Evolutionary conservation across 2,888 invertebrate genomes (phyloP), one percentile per base, ranked within the genome.

Genomic region (Microctonus hyperodae): DNA sequence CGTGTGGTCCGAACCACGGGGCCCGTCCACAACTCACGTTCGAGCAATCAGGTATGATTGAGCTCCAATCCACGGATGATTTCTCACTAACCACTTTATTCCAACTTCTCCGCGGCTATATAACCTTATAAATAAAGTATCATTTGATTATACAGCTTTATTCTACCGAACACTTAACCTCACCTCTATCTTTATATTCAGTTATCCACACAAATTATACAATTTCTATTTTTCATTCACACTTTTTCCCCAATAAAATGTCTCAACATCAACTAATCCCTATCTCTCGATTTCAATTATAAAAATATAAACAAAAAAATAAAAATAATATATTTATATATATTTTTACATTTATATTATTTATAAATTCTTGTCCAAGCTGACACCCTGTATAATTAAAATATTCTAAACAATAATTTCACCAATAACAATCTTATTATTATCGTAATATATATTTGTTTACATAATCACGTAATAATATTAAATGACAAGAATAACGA

Each of bases 81-180:
- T n/a, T 70, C 71, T 80, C 81, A 78, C 78, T 82, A 83, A 82
- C 82, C 82, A 83, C 83, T 83, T 82, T 80, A 82, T 83, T 44
- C 16, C 44, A 44, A 44, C 44, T 44, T 44, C 44, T 44, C 44
- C 81, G 78, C 76, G 78, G 75, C 73, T 33, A 33, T 57, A 71
- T 69, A 70, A 62, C 62, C 37, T 69, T 72, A 70, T 78, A 80
- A 80, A 82, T 79, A 78, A 81, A 81, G 79, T 74, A 74, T 77
- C 81, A 76, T 78, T 79, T 79, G 78, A 81, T 81, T 81, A 81
- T 75, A 79, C 77, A 51, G 61, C 57, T 64, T 67, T 62, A 50
- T 61, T 60, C n/a, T 7, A 16, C 16, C 44, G 16, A 44, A 35
- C 60, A 59, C 65, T 57, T 64, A 63, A 64, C 68, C 60, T 65